Evolutionary conservation across 2,113 vertebrate species (phyloP).

Genomic region (Sinocyclocheilus grahami): DNA sequence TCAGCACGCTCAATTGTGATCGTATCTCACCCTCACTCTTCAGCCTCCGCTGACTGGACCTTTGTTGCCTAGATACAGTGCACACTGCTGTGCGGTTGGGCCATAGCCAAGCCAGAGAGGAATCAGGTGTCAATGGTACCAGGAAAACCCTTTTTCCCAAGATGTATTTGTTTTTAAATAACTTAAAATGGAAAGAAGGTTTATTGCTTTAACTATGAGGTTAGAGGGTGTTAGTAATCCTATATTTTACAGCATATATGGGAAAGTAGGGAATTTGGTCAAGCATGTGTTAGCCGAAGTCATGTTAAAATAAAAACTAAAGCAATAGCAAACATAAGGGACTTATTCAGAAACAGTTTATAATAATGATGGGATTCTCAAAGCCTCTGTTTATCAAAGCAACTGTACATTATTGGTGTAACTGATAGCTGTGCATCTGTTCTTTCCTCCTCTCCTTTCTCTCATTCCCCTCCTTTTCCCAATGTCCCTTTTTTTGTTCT

Average conservation of each 20-base stretch:
- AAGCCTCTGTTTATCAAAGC: constrained; percentile 4
- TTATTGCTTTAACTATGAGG: constrained; percentile 17
- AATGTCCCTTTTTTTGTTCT: constrained; percentile 49
- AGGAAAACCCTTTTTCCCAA: constrained; percentile 82
- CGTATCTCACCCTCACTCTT: constrained; percentile 83
- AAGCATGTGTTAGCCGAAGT: constrained; percentile 37
- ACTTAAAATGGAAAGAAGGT: constrained; percentile 29
- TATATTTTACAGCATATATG: constrained; percentile 1
- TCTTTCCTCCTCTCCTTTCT: constrained; percentile 41
- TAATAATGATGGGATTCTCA: constrained; percentile 13
- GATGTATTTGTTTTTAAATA: constrained; percentile 65
- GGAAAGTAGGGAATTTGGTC: constrained; percentile 38
- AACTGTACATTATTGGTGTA: constrained; percentile 50
- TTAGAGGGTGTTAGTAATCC: constrained; percentile 17
- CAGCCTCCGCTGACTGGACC: constrained; percentile 90
- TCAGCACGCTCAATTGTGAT: constrained; percentile 81
- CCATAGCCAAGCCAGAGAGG: constrained; percentile 84
- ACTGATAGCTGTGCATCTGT: constrained; percentile 65
- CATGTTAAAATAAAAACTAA: constrained; percentile 12
- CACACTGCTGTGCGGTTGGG: constrained; percentile 90
- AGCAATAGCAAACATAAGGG: neutral
- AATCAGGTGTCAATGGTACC: constrained; percentile 95
- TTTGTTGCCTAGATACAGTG: constrained; percentile 95
- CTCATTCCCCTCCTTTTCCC: constrained; percentile 61
- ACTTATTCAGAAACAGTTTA: neutral